Evolutionary conservation across 2,888 invertebrate species (phyloP).

Genomic region (Tridacna gigas): DNA sequence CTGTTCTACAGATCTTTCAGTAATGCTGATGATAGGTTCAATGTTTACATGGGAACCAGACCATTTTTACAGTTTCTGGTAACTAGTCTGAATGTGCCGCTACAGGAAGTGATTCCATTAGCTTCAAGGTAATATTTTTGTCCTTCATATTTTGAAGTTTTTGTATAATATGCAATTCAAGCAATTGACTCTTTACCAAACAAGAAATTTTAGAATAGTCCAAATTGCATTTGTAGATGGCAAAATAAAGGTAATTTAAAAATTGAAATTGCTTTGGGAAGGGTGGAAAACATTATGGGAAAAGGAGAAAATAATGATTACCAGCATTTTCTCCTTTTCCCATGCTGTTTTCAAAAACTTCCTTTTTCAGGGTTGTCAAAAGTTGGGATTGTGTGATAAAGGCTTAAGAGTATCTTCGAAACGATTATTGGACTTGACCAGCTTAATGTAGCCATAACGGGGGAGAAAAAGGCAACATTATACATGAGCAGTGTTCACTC

Average conservation of each 20-base stretch:
- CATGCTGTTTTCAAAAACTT: too few species aligned
- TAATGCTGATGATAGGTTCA: constrained; percentile 10
- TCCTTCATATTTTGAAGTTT: not conserved
- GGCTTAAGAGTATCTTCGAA: too few species aligned
- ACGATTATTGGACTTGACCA: too few species aligned
- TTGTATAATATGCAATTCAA: not conserved
- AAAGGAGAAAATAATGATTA: not conserved
- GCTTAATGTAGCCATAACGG: too few species aligned
- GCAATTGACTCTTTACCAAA: too few species aligned
- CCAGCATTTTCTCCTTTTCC: too few species aligned
- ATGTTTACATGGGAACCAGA: constrained; percentile 46
- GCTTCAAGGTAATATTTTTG: constrained; percentile 52
- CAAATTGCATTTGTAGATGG: too few species aligned
- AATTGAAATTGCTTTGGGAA: not conserved
- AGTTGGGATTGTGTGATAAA: too few species aligned
- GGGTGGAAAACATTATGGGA: not conserved
- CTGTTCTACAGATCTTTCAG: constrained; percentile 24
- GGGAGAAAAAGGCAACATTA: too few species aligned
- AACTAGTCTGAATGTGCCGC: constrained; percentile 44
- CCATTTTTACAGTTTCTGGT: constrained; percentile 42
- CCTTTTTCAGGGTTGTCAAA: too few species aligned
- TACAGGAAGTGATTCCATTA: constrained; percentile 35
- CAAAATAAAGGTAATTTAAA: not conserved
- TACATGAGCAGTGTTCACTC: too few species aligned
- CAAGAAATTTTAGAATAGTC: too few species aligned